Evolutionary conservation across 2,797 vertebrate genomes (phyloP).

Genomic region (Emydoidea blandingii): DNA sequence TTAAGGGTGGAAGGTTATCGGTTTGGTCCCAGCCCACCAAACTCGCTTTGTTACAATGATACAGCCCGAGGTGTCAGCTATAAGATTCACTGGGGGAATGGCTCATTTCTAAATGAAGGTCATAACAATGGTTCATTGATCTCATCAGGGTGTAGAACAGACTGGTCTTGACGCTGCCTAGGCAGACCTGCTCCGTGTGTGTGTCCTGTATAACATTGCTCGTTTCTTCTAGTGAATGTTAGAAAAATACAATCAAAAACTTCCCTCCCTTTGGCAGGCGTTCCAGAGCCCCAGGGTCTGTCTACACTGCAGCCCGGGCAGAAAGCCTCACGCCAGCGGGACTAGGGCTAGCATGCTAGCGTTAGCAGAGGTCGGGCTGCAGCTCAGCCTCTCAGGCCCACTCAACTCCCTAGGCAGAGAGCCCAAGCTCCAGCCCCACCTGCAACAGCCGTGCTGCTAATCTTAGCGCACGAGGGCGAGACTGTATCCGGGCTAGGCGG

Average conservation of each 20-base stretch:
- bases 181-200: accelerated
- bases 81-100: accelerated
- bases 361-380: no score
- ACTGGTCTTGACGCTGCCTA: accelerated
- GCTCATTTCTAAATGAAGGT: accelerated
- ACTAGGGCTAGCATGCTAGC: neutral
- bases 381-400: neutral
- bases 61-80: neutral
- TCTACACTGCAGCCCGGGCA: no score
- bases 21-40: accelerated
- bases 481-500: accelerated
- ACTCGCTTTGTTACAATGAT: accelerated
- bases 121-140: neutral
- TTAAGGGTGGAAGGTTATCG: accelerated
- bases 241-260: neutral
- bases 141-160: accelerated
- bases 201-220: neutral
- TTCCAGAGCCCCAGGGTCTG: neutral
- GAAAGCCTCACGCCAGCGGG: neutral
- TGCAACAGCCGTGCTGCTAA: neutral
- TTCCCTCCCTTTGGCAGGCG: no score
- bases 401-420: neutral
- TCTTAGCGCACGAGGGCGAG: neutral
- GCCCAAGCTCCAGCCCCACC: neutral
- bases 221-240: accelerated